Conservation (phyloP, 2,888 invertebrate species). For the Melanostoma mellinum region DNA sequence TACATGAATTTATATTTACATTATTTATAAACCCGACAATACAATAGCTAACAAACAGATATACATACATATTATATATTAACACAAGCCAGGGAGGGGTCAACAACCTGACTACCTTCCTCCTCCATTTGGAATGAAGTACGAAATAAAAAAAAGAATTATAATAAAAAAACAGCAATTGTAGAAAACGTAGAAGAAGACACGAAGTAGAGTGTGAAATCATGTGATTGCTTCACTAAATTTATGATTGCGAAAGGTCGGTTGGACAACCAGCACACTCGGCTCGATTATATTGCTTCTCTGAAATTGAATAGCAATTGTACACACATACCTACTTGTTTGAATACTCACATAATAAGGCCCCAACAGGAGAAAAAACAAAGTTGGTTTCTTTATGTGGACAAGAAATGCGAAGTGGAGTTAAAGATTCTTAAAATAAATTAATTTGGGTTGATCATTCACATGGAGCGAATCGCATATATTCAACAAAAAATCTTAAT, state of each 20-base stretch:
- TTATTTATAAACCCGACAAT: conserved; percentile 31
- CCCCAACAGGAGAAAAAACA: neutral
- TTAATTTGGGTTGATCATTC: too few relatives aligned
- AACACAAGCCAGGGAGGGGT: conserved; percentile 30
- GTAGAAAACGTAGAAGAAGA: conserved; percentile 63
- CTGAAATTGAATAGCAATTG: neutral
- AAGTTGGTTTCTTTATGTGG: neutral
- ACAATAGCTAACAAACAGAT: conserved; percentile 42
- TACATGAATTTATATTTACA: conserved; percentile 63
- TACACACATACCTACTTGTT: too few relatives aligned
- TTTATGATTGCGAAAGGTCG: conserved; percentile 71
- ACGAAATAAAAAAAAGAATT: conserved; percentile 8
- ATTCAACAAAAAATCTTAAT: too few relatives aligned
- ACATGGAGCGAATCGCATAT: too few relatives aligned
- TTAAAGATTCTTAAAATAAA: too few relatives aligned
- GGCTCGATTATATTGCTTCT: conserved; percentile 14
- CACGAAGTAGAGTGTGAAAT: conserved; percentile 74
- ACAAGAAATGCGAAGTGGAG: too few relatives aligned
- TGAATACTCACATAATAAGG: too few relatives aligned
- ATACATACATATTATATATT: conserved; percentile 20
- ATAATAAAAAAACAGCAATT: conserved; percentile 45
- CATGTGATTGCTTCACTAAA: conserved; percentile 72
- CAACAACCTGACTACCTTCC: conserved; percentile 47
- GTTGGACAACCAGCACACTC: conserved; percentile 39
- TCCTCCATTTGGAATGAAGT: conserved; percentile 39